These are phyloP conservation scores for Thymelicus sylvestris DNA, from an alignment of 2,888 invertebrate species.

Conservation along the genomic window DNA sequence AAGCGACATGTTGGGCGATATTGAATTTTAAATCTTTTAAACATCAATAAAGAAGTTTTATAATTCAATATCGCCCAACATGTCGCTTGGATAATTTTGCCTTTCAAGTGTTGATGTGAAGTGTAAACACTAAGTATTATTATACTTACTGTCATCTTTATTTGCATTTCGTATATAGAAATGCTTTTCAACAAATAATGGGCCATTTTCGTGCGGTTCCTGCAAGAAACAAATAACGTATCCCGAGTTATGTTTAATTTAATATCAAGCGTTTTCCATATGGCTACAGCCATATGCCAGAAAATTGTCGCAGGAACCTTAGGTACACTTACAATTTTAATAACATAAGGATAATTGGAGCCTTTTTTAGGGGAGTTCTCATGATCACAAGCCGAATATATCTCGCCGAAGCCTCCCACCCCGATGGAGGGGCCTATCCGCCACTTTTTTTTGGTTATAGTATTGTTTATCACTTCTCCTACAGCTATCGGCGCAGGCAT, in stretches of 20 bases:
- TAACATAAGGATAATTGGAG: constrained; percentile 87
- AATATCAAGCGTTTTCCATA: background rate
- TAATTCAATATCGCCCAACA: too few relatives aligned
- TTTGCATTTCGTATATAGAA: constrained; percentile 93
- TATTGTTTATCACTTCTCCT: constrained; percentile 91
- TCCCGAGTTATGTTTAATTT: too few relatives aligned
- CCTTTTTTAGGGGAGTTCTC: constrained; percentile 79
- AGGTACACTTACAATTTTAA: constrained; percentile 90
- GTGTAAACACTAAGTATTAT: too few relatives aligned
- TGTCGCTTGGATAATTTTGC: too few relatives aligned
- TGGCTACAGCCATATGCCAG: background rate
- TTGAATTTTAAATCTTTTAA: too few relatives aligned
- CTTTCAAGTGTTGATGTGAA: too few relatives aligned
- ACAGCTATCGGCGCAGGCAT: constrained; percentile 89
- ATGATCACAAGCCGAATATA: constrained; percentile 91
- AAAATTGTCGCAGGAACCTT: background rate
- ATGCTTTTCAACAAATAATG: constrained; percentile 96
- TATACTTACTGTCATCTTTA: constrained; percentile 86
- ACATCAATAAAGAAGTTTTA: too few relatives aligned
- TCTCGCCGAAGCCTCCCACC: constrained; percentile 96
- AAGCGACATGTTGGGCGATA: too few relatives aligned
- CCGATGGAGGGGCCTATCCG: constrained; percentile 94
- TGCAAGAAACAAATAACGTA: constrained; percentile 54
- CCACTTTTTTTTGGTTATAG: constrained; percentile 91
- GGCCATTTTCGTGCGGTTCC: constrained; percentile 97